Base-by-base conservation (phyloP, 2,113 vertebrate genomes). In the Caranx melampygus region DNA sequence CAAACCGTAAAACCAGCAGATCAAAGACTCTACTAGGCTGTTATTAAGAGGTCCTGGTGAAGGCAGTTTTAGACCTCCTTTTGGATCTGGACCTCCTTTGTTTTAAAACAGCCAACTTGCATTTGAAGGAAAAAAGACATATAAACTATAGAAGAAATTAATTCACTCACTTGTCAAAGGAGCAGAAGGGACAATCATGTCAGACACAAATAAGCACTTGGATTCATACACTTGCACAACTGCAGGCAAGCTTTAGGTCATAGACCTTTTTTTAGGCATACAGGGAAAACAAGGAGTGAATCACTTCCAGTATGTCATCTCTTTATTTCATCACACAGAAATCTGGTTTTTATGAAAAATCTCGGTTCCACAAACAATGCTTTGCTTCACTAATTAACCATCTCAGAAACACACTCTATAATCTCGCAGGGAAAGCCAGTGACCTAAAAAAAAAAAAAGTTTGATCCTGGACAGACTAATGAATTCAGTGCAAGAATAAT, bases 21-120 rank as follows among this genome's bases (percentile, higher is more conserved):
- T 87, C 68, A 91, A 83, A 87, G 67, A 31, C 31, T 58, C 18
- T 2, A 26, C 57, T 16, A 68, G 59, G 62, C 64, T 88, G 85
- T 86, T 35, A 83, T 89, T 90, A 87, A 87, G 0, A 72, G 12
- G 67, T 33, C 40, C 26, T 54, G 37, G 60, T 79, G 54, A 42
- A 74, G 66, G 57, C 63, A 4, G 13, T 34, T 52, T 42, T 9
- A 58, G 33, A 42, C 61, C 63, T 73, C 21, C 6, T 1, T 75
- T 69, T 61, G 33, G 2, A 55, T 62, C 6, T 37, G 16, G n/a
- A n/a, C n/a, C n/a, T 4, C 35, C 9, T 54, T 45, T 54, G 4
- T 45, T 60, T 42, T 67, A 33, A 49, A 61, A 71, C 20, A 74
- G 0, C 4, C 31, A 18, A 3, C 3, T 54, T 6, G 4, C 37